Evolutionary conservation across 2,888 invertebrate species (phyloP).

Genomic region (Myathropa florea): DNA sequence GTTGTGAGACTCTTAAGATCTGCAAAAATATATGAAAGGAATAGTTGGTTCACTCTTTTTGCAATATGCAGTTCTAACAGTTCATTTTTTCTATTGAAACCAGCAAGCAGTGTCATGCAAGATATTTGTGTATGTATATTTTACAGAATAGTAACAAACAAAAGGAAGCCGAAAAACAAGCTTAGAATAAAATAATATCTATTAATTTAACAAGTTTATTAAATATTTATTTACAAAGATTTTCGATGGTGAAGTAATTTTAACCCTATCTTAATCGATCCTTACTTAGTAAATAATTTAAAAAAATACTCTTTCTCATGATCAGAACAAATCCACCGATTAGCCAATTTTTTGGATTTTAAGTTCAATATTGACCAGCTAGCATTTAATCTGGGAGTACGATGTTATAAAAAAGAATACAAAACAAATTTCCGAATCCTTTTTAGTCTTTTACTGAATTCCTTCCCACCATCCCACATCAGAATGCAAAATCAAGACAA

Average conservation of each 20-base stretch:
- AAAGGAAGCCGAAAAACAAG: neutral
- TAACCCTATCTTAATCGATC: too few species aligned
- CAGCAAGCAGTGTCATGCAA: constrained; percentile 31
- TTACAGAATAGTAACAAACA: neutral
- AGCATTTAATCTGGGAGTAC: too few species aligned
- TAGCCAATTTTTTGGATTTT: too few species aligned
- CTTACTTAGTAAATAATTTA: too few species aligned
- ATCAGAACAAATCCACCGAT: too few species aligned
- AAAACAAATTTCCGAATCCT: too few species aligned
- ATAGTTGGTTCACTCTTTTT: constrained; percentile 38
- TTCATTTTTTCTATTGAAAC: constrained; percentile 13
- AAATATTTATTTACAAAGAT: neutral
- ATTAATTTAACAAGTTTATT: neutral
- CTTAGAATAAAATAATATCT: neutral
- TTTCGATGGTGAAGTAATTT: neutral
- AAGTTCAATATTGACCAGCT: too few species aligned
- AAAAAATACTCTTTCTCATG: too few species aligned
- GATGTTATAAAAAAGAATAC: too few species aligned
- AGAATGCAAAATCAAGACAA: too few species aligned
- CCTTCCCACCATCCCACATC: too few species aligned
- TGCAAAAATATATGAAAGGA: constrained; percentile 72
- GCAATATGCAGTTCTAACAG: neutral
- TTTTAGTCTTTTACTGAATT: too few species aligned
- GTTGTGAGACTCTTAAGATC: constrained; percentile 80
- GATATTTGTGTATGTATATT: neutral